Evolutionary conservation across 2,113 vertebrate species (phyloP).

Genomic region (Heterotis niloticus): DNA sequence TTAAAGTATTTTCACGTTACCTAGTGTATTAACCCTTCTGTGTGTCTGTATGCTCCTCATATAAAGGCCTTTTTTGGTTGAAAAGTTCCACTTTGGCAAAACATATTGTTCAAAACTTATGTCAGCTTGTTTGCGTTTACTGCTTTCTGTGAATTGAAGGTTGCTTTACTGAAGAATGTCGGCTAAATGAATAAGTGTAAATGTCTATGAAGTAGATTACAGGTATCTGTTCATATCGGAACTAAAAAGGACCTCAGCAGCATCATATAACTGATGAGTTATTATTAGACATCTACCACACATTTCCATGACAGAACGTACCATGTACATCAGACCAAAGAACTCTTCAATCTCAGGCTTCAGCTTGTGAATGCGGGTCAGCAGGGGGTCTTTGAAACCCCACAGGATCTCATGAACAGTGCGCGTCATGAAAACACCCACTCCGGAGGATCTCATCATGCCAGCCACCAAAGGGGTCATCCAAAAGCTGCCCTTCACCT

Average conservation of each 20-base stretch:
- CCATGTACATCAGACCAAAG: slow-evolving; percentile 86
- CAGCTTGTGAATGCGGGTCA: slow-evolving; percentile 47
- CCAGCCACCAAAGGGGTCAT: slow-evolving; percentile 22
- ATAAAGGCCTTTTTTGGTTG: no score
- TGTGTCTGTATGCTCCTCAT: no score
- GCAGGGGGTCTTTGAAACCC: slow-evolving; percentile 83
- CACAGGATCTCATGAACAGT: slow-evolving; percentile 80
- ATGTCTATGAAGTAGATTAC: not conserved
- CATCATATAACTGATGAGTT: not conserved
- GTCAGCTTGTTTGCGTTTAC: not conserved
- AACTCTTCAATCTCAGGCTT: slow-evolving; percentile 56
- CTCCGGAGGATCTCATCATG: slow-evolving; percentile 35
- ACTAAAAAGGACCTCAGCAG: not conserved
- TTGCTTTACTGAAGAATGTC: no score
- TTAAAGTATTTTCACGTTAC: no score
- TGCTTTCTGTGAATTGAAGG: not conserved
- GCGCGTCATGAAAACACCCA: slow-evolving; percentile 66
- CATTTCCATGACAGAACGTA: slow-evolving; percentile 43
- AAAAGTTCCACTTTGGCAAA: no score
- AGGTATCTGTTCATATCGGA: not conserved
- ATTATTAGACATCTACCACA: not conserved
- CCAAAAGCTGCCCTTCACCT: slow-evolving; percentile 48
- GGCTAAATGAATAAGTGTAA: not conserved
- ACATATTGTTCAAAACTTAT: no score
- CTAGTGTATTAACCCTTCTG: no score